Evolutionary conservation across 2,888 invertebrate species (phyloP).

Genomic region (Romanomermis culicivorax): DNA sequence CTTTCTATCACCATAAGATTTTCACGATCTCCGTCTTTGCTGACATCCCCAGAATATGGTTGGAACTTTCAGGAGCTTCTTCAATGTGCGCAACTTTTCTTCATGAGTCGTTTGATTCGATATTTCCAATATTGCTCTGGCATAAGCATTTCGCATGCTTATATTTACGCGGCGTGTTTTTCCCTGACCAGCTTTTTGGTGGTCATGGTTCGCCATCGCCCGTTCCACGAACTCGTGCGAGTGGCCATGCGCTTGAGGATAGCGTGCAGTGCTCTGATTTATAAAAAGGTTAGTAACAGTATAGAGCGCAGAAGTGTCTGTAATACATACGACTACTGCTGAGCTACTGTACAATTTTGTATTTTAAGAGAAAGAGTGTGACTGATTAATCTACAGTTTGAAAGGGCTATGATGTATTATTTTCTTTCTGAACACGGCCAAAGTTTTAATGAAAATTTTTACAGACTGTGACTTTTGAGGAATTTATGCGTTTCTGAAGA

Average conservation of each 20-base stretch:
- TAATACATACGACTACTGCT: no score
- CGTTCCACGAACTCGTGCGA: constrained; percentile 58
- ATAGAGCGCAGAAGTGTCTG: constrained; percentile 13
- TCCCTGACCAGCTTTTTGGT: constrained; percentile 24
- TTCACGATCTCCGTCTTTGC: no score
- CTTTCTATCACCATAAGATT: no score
- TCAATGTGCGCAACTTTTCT: constrained; percentile 31
- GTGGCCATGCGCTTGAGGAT: constrained; percentile 63
- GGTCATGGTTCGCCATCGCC: constrained; percentile 51
- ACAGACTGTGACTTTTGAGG: no score
- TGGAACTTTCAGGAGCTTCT: constrained; percentile 24
- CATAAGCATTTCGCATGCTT: constrained; percentile 38
- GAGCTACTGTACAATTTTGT: no score
- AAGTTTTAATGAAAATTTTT: no score
- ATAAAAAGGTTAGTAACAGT: constrained; percentile 48
- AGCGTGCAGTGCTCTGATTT: constrained; percentile 57
- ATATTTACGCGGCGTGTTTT: constrained; percentile 42
- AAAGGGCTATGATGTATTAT: no score
- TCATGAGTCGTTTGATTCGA: constrained; percentile 32
- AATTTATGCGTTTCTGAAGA: no score
- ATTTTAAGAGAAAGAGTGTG: no score
- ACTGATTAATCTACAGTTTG: no score
- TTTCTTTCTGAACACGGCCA: no score
- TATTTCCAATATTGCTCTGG: constrained; percentile 28
- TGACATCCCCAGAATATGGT: no score